Percentiles rank a stretch among this genome's conserved stretches.
Evolutionary conservation across 2,888 invertebrate genomes (phyloP).

Genomic region (Rotaria socialis): DNA sequence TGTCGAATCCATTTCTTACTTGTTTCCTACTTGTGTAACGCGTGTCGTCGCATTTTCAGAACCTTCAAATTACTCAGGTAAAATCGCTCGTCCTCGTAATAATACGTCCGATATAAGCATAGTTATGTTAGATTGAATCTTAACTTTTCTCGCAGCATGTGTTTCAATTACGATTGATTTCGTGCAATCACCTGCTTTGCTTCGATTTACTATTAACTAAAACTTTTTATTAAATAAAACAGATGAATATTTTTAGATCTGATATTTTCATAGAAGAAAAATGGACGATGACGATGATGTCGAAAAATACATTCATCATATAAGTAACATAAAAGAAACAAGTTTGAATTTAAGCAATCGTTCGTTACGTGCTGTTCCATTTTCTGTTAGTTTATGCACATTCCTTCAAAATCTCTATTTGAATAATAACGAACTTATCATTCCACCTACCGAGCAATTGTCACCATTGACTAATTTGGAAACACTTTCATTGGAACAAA

Average conservation of each 20-base stretch:
- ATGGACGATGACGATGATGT: background rate
- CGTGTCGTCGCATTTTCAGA: background rate
- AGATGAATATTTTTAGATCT: background rate
- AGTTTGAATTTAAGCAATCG: slow-evolving; percentile 42
- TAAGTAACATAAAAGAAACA: slow-evolving; percentile 1
- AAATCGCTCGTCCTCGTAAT: too few species aligned
- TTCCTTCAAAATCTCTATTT: slow-evolving; percentile 41
- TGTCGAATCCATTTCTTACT: background rate
- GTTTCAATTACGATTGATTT: background rate
- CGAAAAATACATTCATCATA: background rate
- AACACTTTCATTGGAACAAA: slow-evolving; percentile 43
- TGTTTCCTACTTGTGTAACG: background rate
- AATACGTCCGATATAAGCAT: too few species aligned
- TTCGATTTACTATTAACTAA: background rate
- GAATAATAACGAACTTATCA: slow-evolving; percentile 43
- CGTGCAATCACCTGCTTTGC: background rate
- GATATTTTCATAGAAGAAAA: background rate
- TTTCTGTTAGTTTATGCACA: background rate
- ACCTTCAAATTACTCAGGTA: background rate
- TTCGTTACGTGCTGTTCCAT: slow-evolving; percentile 37
- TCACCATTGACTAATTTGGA: slow-evolving; percentile 33
- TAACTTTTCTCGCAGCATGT: background rate
- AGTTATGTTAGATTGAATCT: background rate
- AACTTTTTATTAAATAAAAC: background rate
- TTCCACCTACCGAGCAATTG: slow-evolving; percentile 36